Percentiles rank a stretch among this genome's conserved stretches.
Evolutionary conservation across 2,888 invertebrate species (phyloP).

Genomic region (Eretmocerus hayati): DNA sequence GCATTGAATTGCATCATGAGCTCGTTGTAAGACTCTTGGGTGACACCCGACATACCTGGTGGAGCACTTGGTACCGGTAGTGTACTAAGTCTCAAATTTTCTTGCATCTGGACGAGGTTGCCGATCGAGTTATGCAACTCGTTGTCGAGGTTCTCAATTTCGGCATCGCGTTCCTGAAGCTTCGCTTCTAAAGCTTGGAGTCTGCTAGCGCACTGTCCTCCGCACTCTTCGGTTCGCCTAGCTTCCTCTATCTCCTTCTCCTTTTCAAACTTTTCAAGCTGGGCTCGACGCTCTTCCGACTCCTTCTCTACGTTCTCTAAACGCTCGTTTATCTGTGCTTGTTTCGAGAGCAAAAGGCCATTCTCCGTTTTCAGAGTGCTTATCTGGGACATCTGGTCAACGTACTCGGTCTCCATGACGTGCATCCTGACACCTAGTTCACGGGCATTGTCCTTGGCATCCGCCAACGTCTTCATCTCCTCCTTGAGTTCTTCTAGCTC

Average conservation of each 20-base stretch:
- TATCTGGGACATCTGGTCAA: conserved; percentile 37
- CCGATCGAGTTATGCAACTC: conserved; percentile 60
- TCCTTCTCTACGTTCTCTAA: conserved; percentile 39
- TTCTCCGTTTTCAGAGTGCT: conserved; percentile 37
- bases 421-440: conserved; percentile 43
- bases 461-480: conserved; percentile 33
- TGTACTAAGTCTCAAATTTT: conserved; percentile 58
- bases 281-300: conserved; percentile 32
- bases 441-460: conserved; percentile 39
- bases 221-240: conserved; percentile 25
- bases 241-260: conserved; percentile 22
- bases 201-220: conserved; percentile 34
- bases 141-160: conserved; percentile 64
- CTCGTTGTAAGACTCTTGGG: conserved; percentile 56
- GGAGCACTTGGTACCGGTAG: conserved; percentile 47
- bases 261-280: conserved; percentile 32
- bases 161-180: conserved; percentile 66
- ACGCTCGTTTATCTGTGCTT: conserved; percentile 44
- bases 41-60: conserved; percentile 43
- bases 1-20: conserved; percentile 57
- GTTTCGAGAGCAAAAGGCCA: conserved; percentile 37
- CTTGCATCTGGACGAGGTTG: conserved; percentile 60
- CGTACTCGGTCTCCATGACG: conserved; percentile 40
- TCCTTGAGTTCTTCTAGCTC: conserved; percentile 25
- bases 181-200: conserved; percentile 57